Evolutionary conservation across 1,140 invertebrate genomes (phyloP).

Genomic region (Eufriesea mexicana): DNA sequence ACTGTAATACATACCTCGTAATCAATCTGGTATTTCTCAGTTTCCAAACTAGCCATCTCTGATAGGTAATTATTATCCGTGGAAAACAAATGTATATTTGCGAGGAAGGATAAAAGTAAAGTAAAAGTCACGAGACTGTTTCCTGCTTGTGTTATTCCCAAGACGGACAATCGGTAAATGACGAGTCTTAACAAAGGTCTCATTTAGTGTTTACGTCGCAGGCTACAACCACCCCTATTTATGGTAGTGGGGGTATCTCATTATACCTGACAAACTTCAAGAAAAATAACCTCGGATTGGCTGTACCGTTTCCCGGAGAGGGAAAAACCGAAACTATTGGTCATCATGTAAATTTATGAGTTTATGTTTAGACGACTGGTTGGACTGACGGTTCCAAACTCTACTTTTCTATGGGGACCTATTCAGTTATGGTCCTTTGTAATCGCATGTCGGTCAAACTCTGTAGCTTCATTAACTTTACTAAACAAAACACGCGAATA

Average conservation of each 20-base stretch:
- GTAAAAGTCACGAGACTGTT: not conserved
- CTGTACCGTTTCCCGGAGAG: not conserved
- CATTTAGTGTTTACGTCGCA: not conserved
- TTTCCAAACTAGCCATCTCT: not conserved
- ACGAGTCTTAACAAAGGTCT: conserved; percentile 1
- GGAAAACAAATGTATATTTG: not conserved
- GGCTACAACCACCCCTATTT: conserved; percentile 2
- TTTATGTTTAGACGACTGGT: not conserved
- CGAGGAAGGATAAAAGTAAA: not conserved
- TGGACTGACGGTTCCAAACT: not conserved
- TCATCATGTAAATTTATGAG: not conserved
- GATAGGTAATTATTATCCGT: not conserved
- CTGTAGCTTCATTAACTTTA: too few species aligned
- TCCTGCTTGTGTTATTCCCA: not conserved
- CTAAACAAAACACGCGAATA: not conserved
- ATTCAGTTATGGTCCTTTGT: not conserved
- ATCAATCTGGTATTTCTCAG: rapidly evolving
- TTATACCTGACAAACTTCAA: conserved; percentile 9
- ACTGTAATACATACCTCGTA: not conserved
- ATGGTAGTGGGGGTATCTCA: conserved; percentile 22
- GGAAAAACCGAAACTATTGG: not conserved
- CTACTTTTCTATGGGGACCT: too few species aligned
- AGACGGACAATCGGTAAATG: not conserved
- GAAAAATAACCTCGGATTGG: not conserved
- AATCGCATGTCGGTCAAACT: too few species aligned